Base-by-base conservation (phyloP, 92 coral and sea anemone genomes). In the Heliopora coerulea region DNA sequence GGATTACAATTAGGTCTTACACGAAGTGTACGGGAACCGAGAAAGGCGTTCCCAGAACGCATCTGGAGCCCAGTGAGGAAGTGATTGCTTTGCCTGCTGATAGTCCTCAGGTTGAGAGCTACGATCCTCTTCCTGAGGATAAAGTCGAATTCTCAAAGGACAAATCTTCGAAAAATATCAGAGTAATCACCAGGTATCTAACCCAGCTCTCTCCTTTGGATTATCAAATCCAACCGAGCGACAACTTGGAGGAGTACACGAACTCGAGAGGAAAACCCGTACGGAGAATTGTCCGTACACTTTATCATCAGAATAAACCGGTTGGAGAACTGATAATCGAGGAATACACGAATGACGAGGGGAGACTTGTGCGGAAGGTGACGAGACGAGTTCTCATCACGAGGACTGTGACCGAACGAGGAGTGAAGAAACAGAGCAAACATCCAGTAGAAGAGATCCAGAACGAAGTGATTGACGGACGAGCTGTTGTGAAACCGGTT, bases 241-340 rank as follows among this genome's bases (percentile, higher is more conserved):
- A 56, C 33, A 23, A 62, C 7, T 73, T 80, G n/a, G 88, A 83
- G 24, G 96, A 86, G 44, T 83, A 37, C 73, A 57, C 69, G 9
- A 85, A 82, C 28, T 83, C 59, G 11, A 64, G 75, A 17, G 88
- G 91, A 17, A 80, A 27, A 34, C 72, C 40, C 8, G 86, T 80
- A 8, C 81, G 75, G 63, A 58, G 84, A 28, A 49, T 72, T 52
- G 79, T 80, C 15, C 61, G 61, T 4, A 56, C 3, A 17, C 61
- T 56, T 14, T 56, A 56, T 31, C 28, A 14, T 3, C 9, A 56
- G 8, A 28, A 28, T 28, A 56, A 56, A 17, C 61, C 61, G 61
- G 33, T 56, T 31, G 61, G 61, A 23, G 61, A 56, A 23, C 18
- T 56, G 61, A 23, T 56, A 3, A 56, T 56, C 61, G 85, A 81